These are phyloP conservation scores for Scaeva pyrastri DNA, from an alignment of 2,888 invertebrate genomes.

Conservation along the genomic window DNA sequence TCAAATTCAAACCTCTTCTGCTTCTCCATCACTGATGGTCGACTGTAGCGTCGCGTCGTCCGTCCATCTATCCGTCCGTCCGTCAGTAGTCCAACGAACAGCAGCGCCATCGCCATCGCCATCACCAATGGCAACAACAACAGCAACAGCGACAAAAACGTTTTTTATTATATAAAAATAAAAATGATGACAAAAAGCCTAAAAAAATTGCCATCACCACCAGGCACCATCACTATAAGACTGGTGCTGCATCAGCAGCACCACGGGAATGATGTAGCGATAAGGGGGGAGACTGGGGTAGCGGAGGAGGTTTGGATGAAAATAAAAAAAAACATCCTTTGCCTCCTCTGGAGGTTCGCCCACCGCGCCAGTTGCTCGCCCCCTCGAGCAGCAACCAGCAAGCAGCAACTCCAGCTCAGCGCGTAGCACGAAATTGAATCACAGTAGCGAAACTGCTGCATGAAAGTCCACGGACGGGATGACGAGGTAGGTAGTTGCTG, in stretches of 20 bases:
- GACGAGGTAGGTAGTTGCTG: conserved; percentile 36
- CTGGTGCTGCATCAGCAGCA: conserved; percentile 63
- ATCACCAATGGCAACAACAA: conserved; percentile 37
- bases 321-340: conserved; percentile 65
- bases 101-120: conserved; percentile 31
- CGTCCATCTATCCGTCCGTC: conserved; percentile 7
- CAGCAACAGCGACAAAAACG: conserved; percentile 44
- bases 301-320: conserved; percentile 11
- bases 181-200: conserved; percentile 75
- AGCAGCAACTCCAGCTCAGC: conserved; percentile 45
- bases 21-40: conserved; percentile 51
- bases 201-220: conserved; percentile 72
- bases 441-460: conserved; percentile 73
- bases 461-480: conserved; percentile 72
- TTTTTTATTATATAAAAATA: conserved; percentile 62
- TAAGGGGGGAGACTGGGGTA: conserved; percentile 9
- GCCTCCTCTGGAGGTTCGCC: conserved; percentile 65
- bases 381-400: conserved; percentile 49
- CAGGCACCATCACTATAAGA: conserved; percentile 72
- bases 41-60: conserved; percentile 9
- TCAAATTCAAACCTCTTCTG: conserved; percentile 66
- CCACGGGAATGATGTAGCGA: conserved; percentile 50
- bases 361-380: conserved; percentile 68
- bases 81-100: conserved; percentile 39
- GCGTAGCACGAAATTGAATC: conserved; percentile 72